Percentiles rank a stretch among this genome's conserved stretches.
Conservation (phyloP, 2,888 invertebrate species). For the Eristalis tenax region DNA sequence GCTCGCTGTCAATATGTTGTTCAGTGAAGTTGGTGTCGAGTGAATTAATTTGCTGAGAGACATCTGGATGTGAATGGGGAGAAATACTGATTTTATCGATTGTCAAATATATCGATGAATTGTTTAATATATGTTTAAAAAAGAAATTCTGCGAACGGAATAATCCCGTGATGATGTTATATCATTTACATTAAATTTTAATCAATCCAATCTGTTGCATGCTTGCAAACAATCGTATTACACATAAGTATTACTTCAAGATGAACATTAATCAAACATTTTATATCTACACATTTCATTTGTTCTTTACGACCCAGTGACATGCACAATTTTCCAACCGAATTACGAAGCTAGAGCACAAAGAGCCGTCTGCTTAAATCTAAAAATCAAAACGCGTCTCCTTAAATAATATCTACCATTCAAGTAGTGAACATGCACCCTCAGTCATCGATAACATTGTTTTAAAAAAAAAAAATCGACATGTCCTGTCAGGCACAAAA, state of each 20-base stretch:
- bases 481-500: background rate
- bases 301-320: too few species aligned
- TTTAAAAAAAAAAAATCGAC: background rate
- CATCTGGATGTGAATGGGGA: conserved; percentile 23
- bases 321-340: too few species aligned
- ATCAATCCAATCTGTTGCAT: too few species aligned
- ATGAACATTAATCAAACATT: too few species aligned
- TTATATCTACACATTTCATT: too few species aligned
- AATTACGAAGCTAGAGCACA: background rate
- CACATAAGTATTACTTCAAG: too few species aligned
- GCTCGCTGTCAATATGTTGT: conserved; percentile 59
- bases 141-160: background rate
- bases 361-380: too few species aligned
- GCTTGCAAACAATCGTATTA: too few species aligned
- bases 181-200: too few species aligned
- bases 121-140: background rate
- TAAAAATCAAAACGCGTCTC: too few species aligned
- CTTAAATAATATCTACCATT: too few species aligned
- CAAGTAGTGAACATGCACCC: background rate
- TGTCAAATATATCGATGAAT: background rate
- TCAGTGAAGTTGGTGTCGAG: conserved; percentile 73
- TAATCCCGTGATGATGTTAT: background rate
- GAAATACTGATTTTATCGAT: background rate
- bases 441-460: background rate
- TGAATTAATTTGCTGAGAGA: background rate